phyloP scores from a whole-genome alignment of 2,113 vertebrate species.

The Urocynchramus pylzowi region DNA sequence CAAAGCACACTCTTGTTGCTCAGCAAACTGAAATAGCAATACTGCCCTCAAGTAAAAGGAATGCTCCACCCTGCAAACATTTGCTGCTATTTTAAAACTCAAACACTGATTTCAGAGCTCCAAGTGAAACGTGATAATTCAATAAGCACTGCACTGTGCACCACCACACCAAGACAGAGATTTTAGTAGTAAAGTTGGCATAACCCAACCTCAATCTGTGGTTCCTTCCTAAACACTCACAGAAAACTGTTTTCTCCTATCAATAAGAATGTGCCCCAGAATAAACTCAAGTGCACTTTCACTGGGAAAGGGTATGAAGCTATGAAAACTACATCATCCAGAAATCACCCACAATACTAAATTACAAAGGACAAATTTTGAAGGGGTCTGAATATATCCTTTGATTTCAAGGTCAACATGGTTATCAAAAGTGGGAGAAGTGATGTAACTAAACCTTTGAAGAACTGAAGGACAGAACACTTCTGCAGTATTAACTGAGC shows the following conservation, averaged over 20 bases:
- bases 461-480: neutral
- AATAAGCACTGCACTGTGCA: neutral
- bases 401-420: neutral
- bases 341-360: neutral
- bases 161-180: neutral
- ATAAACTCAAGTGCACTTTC: neutral
- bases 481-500: neutral
- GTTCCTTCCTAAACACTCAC: neutral
- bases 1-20: neutral
- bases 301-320: neutral
- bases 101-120: neutral
- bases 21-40: neutral
- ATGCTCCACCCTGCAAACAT: neutral
- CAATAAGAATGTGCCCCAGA: neutral
- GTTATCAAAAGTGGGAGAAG: neutral
- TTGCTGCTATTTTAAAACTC: neutral
- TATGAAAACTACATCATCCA: neutral
- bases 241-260: neutral
- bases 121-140: neutral
- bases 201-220: fast-evolving
- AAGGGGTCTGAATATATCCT: neutral
- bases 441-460: neutral
- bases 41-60: neutral
- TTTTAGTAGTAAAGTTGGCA: neutral
- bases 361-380: neutral